Evolutionary conservation across 2,113 vertebrate species (phyloP), one percentile per base, ranked within the genome.

Genomic region (Cromileptes altivelis): DNA sequence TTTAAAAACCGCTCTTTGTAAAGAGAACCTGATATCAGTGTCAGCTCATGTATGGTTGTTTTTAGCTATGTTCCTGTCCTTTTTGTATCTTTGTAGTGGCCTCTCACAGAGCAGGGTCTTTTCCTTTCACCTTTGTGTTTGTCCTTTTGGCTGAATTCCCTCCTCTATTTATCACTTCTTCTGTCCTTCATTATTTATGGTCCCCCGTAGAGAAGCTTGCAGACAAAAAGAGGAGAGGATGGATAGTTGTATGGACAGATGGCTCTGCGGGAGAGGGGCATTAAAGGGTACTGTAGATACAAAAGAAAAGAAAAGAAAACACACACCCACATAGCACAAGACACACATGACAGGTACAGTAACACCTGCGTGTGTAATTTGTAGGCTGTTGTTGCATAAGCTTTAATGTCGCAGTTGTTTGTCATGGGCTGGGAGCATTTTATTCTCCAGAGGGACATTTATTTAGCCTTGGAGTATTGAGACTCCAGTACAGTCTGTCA

Each of bases 121-220:
- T 70, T 42, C 50, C 62, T 18, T 50, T 50, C 53, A 77, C 78
- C 55, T 80, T 64, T 74, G 67, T 84, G 37, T 82, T 75, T 83
- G 25, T 84, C 68, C 40, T 50, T 67, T 68, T 74, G 79, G 67
- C 73, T 72, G 30, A 53, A 70, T 71, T 70, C 52, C 56, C 58
- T 60, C 15, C 14, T 57, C 37, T 1, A 12, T 80, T 53, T 80
- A 63, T 74, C 58, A 47, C 3, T 61, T 82, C 73, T 55, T 68
- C 37, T 80, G 64, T 85, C 60, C 75, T 89, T 61, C 33, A 91
- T 92, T 91, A 92, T 92, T 92, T 63, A 93, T 92, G 74, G 4
- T 25, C 72, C 70, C 76, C 80, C 73, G 73, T 62, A 55, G 84
- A 78, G 74, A 2, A 74, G 33, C 53, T 19, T 17, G 60, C 70